These are phyloP conservation scores for Adineta ricciae DNA, from an alignment of 2,888 invertebrate species.

Conservation along the genomic window DNA sequence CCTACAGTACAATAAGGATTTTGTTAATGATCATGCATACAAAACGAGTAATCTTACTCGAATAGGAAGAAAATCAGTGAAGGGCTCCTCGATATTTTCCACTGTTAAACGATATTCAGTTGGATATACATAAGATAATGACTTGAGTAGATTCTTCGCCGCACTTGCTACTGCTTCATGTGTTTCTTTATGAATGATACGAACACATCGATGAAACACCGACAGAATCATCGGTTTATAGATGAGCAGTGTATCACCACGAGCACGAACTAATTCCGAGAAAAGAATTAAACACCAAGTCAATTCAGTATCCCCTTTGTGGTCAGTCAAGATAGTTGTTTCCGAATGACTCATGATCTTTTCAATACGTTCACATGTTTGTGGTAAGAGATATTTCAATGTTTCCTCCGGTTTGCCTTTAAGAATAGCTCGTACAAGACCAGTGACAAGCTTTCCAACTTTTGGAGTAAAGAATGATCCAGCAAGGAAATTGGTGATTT, in stretches of 20 bases:
- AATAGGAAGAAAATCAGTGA: constrained; percentile 63
- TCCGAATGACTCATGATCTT: not conserved
- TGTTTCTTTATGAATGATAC: constrained; percentile 17
- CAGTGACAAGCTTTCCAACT: not conserved
- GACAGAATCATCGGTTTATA: constrained; percentile 11
- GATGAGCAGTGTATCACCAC: constrained; percentile 16
- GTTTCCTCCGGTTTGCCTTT: not conserved
- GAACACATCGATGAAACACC: not conserved
- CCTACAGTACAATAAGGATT: not conserved
- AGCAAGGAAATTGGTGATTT: not conserved
- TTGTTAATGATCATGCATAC: not conserved
- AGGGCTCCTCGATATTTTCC: constrained; percentile 58
- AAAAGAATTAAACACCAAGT: not conserved
- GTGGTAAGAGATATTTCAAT: not conserved
- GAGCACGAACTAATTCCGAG: constrained; percentile 9
- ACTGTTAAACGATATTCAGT: constrained; percentile 4
- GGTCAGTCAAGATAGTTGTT: not conserved
- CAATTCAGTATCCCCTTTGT: not conserved
- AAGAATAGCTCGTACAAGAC: not conserved
- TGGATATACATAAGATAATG: constrained; percentile 58
- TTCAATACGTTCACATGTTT: not conserved
- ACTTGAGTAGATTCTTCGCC: constrained; percentile 54
- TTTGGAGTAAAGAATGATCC: not conserved
- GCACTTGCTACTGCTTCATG: constrained; percentile 9
- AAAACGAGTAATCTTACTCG: constrained; percentile 48